phyloP scores from a whole-genome alignment of 2,113 vertebrate genomes.

The Deroptyus accipitrinus region DNA sequence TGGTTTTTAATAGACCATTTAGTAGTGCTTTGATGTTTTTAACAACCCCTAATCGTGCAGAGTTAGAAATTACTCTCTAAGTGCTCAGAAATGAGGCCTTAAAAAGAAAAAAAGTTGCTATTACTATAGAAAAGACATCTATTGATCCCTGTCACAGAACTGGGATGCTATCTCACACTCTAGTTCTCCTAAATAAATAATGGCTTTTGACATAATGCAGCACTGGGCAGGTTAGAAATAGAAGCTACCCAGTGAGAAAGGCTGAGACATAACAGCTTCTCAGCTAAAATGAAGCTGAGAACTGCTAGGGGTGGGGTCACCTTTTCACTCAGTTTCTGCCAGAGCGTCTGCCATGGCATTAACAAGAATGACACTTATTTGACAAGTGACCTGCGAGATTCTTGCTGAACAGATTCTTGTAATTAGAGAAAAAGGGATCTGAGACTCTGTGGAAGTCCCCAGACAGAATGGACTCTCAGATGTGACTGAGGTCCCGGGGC shows the following conservation, averaged over 20 bases:
- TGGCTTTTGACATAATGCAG: conserved; percentile 36
- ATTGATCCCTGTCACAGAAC: neutral
- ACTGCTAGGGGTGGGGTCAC: neutral
- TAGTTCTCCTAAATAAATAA: conserved; percentile 48
- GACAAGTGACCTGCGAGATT: neutral
- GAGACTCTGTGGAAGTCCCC: neutral
- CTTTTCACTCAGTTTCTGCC: neutral
- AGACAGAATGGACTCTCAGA: neutral
- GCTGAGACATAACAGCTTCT: neutral
- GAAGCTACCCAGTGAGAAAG: neutral
- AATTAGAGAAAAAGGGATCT: neutral
- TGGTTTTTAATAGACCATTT: conserved; percentile 43
- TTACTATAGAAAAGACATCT: neutral
- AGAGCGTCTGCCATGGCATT: neutral
- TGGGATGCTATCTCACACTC: neutral
- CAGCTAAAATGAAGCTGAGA: neutral
- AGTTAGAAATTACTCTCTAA: neutral
- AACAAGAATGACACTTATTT: neutral
- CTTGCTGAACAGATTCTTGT: neutral
- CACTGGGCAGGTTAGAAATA: conserved; percentile 34
- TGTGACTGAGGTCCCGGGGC: rapidly evolving
- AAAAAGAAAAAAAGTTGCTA: neutral
- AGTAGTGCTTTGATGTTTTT: conserved; percentile 45
- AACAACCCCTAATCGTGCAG: conserved; percentile 3
- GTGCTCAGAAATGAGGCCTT: conserved; percentile 5